Percentiles rank a stretch among this genome's conserved stretches.
Conservation (phyloP, 2,888 invertebrate genomes). For the Nymphalis polychloros region DNA sequence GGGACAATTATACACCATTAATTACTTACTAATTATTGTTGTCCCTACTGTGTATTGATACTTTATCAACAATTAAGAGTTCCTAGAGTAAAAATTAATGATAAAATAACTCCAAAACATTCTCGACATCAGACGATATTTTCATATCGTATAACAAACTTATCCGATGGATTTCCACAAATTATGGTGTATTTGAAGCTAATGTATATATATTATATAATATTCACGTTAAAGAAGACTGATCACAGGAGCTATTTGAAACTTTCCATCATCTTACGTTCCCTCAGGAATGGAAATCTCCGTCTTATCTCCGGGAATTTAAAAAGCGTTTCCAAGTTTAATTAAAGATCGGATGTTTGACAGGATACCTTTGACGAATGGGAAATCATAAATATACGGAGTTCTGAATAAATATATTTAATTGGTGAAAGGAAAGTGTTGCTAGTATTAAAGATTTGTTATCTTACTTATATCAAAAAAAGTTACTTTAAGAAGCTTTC, state of each 20-base stretch:
- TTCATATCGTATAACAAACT: background rate
- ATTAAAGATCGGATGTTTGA: constrained; percentile 40
- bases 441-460: too few species aligned
- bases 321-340: constrained; percentile 40
- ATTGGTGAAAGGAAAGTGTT: background rate
- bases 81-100: too few species aligned
- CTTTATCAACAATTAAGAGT: too few species aligned
- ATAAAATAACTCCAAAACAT: too few species aligned
- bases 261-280: constrained; percentile 25
- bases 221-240: constrained; percentile 23
- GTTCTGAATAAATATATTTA: background rate
- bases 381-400: background rate
- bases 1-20: too few species aligned
- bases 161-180: background rate
- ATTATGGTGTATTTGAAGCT: background rate
- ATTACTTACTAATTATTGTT: too few species aligned
- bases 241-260: constrained; percentile 29
- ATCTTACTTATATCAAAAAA: too few species aligned
- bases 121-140: background rate
- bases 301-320: constrained; percentile 36
- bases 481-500: too few species aligned
- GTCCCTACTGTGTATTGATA: too few species aligned
- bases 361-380: constrained; percentile 23
- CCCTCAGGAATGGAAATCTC: constrained; percentile 32
- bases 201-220: background rate